Evolutionary conservation across 1,140 invertebrate species (phyloP).

Genomic region (Drosophila murphyi): DNA sequence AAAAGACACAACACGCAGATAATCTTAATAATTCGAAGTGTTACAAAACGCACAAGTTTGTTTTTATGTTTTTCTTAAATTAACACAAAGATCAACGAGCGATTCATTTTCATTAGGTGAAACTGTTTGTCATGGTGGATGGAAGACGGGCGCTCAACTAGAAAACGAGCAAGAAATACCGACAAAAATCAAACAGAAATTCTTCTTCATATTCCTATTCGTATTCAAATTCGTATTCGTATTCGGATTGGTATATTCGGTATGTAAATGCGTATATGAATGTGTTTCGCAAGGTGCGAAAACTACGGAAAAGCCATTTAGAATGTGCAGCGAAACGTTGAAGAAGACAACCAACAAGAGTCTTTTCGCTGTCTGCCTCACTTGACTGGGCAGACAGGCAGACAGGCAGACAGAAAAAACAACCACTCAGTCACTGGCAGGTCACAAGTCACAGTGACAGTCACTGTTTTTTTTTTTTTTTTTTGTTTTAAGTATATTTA

Average conservation of each 20-base stretch:
- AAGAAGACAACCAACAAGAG: constrained; percentile 44
- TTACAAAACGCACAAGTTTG: constrained; percentile 66
- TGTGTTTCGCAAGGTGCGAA: constrained; percentile 81
- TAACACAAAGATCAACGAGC: constrained; percentile 64
- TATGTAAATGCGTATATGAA: constrained; percentile 76
- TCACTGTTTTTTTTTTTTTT: constrained; percentile 8
- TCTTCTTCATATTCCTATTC: constrained; percentile 12
- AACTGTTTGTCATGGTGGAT: constrained; percentile 68
- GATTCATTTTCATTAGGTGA: constrained; percentile 60
- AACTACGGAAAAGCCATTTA: constrained; percentile 78
- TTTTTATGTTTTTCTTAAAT: constrained; percentile 34
- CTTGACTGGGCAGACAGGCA: constrained; percentile 65
- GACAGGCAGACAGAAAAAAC: constrained; percentile 16
- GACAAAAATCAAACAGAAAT: constrained; percentile 48
- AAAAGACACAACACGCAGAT: constrained; percentile 70
- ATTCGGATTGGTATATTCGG: background rate
- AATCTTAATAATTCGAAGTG: constrained; percentile 53
- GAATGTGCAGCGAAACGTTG: constrained; percentile 82
- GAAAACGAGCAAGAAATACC: constrained; percentile 66
- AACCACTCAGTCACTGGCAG: constrained; percentile 51
- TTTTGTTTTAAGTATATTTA: constrained; percentile 3
- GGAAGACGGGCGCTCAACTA: constrained; percentile 39
- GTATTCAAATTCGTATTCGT: background rate
- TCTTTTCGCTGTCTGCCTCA: constrained; percentile 49
- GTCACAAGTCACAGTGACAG: constrained; percentile 19